Evolutionary conservation across 1,140 invertebrate genomes (phyloP).

Genomic region (Gonioctena quinquepunctata): DNA sequence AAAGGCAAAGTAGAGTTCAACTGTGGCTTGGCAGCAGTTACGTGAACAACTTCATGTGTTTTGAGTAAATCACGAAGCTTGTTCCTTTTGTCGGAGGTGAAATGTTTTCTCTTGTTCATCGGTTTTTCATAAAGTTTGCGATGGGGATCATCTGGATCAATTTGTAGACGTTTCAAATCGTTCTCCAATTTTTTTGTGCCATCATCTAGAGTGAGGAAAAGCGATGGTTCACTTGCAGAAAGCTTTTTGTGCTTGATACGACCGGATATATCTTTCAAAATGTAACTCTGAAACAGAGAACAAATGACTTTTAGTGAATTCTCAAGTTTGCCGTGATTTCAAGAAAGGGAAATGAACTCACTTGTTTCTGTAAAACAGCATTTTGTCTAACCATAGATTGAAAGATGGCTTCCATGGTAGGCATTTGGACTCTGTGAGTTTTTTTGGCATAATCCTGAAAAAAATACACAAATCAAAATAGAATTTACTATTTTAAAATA

Average conservation of each 20-base stretch:
- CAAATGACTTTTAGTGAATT: background rate
- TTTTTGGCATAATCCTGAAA: constrained; percentile 57
- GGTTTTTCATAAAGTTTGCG: constrained; percentile 39
- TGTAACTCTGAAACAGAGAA: constrained; percentile 38
- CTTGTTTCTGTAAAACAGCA: constrained; percentile 62
- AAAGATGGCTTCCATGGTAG: constrained; percentile 69
- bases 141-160: constrained; percentile 34
- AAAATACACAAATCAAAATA: too few relatives aligned
- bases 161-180: constrained; percentile 38
- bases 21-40: constrained; percentile 42
- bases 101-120: constrained; percentile 30
- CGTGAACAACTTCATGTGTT: constrained; percentile 31
- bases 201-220: constrained; percentile 37
- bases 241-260: constrained; percentile 31
- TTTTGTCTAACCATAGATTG: constrained; percentile 67
- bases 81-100: constrained; percentile 34
- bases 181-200: constrained; percentile 35
- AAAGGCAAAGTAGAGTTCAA: constrained; percentile 28
- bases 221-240: constrained; percentile 18
- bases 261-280: constrained; percentile 47
- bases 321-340: background rate
- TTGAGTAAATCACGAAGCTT: constrained; percentile 38
- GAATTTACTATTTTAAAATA: too few relatives aligned
- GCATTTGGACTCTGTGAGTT: constrained; percentile 58
- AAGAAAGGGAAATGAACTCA: constrained; percentile 17